phyloP scores from a whole-genome alignment of 2,113 vertebrate species.

The Passerina amoena region DNA sequence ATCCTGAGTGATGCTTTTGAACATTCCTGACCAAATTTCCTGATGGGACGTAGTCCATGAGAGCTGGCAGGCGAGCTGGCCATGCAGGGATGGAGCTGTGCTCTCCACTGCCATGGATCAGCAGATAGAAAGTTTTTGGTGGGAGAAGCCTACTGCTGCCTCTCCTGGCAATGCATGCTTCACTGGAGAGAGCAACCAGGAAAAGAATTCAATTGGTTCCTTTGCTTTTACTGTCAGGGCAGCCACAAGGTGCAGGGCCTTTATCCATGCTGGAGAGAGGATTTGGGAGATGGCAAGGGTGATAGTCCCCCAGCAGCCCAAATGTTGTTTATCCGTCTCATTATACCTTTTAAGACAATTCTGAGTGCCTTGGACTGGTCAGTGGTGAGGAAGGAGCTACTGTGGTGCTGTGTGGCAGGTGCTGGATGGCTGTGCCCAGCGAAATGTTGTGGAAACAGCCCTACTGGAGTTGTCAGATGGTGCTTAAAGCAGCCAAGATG shows the following conservation, averaged over 20 bases:
- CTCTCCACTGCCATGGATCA: background rate
- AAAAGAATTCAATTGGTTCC: background rate
- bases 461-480: background rate
- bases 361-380: background rate
- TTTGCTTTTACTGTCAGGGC: background rate
- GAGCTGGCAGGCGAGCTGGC: background rate
- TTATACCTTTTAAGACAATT: background rate
- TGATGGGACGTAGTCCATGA: background rate
- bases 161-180: background rate
- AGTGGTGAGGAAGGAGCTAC: background rate
- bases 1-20: background rate
- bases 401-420: background rate
- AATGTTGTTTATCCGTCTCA: background rate
- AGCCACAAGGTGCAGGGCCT: background rate
- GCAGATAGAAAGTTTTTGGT: background rate
- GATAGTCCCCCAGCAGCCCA: background rate
- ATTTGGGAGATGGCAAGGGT: background rate
- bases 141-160: background rate
- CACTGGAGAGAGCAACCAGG: background rate
- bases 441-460: background rate
- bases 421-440: background rate
- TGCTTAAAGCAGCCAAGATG: background rate
- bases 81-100: fast-evolving
- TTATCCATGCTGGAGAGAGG: background rate
- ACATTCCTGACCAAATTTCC: background rate